Base-by-base conservation (phyloP, 2,888 invertebrate genomes). In the Ophioninae sp. region DNA sequence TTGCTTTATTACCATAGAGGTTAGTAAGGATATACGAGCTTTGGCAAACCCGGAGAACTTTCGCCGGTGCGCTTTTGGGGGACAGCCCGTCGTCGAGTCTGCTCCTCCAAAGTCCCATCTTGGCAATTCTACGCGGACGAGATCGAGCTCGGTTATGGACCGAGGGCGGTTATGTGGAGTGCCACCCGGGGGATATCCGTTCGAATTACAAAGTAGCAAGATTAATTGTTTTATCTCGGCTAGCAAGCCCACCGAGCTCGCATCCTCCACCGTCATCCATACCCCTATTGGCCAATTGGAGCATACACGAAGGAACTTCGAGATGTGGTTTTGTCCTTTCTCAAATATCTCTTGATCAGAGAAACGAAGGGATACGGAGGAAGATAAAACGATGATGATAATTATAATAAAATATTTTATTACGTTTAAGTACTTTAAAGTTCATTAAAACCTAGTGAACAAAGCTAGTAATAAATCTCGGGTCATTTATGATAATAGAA, bases 201-300 rank as follows among this genome's bases (percentile, higher is more conserved):
- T 83, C 78, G 77, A 85, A 85, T 86, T 86, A 83, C 87, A 84
- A 86, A 87, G 82, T 86, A 85, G 84, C 85, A 87, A 89, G 88
- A 89, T 89, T 89, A 87, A 89, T 89, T 88, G 88, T 86, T 88
- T 87, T 86, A 86, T 87, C 85, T 87, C 74, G 68, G n/a, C 73
- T 69, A 83, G 59, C 79, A 68, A 65, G 13, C 13, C 10, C 30
- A 30, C 70, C 37, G 37, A 70, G 73, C 50, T 68, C 37, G 65
- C 68, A 21, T 72, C 68, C 77, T 68, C 68, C 57, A 64, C 10
- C 50, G 44, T 75, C 68, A 69, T 80, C 64, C 64, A 67, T 39
- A 50, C 21, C 57, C 39, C 61, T 62, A 39, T 44, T 17, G 73
- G 64, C 68, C 20, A 59, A 44, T 20, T 50, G 10, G 70, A 64